A percentile compares a stretch with the other conserved stretches of the same genome.
Evolutionary conservation across 2,113 vertebrate species (phyloP).

Genomic region (Coracopsis vasa): DNA sequence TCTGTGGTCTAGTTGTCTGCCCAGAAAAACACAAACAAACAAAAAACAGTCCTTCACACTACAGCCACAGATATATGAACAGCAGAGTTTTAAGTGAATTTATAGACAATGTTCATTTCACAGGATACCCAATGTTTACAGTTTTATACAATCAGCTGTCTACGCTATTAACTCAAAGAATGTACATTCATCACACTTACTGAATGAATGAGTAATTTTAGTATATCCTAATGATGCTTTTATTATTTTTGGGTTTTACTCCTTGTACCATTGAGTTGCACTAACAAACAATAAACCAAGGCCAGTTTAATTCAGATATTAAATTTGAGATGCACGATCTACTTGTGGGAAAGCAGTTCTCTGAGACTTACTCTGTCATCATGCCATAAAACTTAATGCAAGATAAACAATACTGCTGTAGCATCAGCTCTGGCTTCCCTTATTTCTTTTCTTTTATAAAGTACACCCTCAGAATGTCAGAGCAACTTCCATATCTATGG

Average conservation of each 20-base stretch:
- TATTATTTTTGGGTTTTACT: background rate
- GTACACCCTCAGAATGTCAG: background rate
- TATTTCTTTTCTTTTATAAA: background rate
- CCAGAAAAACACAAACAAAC: background rate
- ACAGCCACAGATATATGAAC: background rate
- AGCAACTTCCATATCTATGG: background rate
- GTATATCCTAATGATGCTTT: background rate
- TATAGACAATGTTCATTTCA: background rate
- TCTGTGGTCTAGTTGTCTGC: background rate
- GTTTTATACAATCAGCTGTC: background rate
- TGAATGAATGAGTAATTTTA: background rate
- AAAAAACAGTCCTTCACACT: background rate
- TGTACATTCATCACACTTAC: background rate
- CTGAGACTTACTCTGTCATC: background rate
- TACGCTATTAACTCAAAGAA: background rate
- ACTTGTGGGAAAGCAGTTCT: background rate
- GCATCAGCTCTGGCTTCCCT: background rate
- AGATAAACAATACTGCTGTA: background rate
- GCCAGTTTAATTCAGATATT: background rate
- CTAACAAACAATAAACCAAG: background rate
- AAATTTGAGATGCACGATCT: background rate
- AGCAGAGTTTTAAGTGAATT: background rate
- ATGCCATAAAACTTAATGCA: background rate
- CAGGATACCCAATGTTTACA: background rate
- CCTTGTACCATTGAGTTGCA: background rate